Evolutionary conservation across 2,888 invertebrate genomes (phyloP).

Genomic region (Bursaphelenchus okinawaensis): DNA sequence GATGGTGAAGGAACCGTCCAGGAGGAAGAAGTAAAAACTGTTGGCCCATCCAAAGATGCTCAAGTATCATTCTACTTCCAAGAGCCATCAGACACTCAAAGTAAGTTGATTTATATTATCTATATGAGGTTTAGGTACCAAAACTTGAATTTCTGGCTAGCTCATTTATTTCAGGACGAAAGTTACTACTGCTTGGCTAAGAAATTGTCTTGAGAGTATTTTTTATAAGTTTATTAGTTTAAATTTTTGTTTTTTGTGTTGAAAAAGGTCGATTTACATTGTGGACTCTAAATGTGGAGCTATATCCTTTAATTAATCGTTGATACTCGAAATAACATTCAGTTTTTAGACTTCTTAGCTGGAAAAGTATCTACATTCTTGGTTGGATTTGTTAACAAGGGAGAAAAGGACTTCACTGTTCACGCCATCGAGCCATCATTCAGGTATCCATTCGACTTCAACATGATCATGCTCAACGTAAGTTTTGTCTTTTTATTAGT

Average conservation of each 20-base stretch:
- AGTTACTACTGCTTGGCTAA: slow-evolving; percentile 62
- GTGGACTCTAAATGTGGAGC: slow-evolving; percentile 2
- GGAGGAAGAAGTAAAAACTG: slow-evolving; percentile 57
- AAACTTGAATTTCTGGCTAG: not conserved
- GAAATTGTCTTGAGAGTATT: no score
- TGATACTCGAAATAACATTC: not conserved
- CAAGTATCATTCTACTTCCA: slow-evolving; percentile 84
- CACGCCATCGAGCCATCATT: slow-evolving; percentile 94
- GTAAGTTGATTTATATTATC: not conserved
- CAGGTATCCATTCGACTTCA: slow-evolving; percentile 97
- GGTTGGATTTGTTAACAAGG: slow-evolving; percentile 92
- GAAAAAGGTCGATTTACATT: not conserved
- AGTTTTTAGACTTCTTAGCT: slow-evolving; percentile 73
- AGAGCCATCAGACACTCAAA: not conserved
- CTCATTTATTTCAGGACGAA: no score
- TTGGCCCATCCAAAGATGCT: slow-evolving; percentile 77
- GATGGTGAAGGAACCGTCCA: slow-evolving; percentile 17
- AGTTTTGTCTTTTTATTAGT: slow-evolving; percentile 38
- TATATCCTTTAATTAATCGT: slow-evolving; percentile 2
- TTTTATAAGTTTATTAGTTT: no score
- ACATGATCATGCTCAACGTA: slow-evolving; percentile 89
- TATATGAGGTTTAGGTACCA: not conserved
- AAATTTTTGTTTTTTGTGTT: not conserved
- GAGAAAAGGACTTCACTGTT: slow-evolving; percentile 79
- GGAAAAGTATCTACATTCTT: slow-evolving; percentile 87